These are phyloP conservation scores for Enteromius argenteus DNA, from an alignment of 2,797 vertebrate genomes.

Conservation along the genomic window DNA sequence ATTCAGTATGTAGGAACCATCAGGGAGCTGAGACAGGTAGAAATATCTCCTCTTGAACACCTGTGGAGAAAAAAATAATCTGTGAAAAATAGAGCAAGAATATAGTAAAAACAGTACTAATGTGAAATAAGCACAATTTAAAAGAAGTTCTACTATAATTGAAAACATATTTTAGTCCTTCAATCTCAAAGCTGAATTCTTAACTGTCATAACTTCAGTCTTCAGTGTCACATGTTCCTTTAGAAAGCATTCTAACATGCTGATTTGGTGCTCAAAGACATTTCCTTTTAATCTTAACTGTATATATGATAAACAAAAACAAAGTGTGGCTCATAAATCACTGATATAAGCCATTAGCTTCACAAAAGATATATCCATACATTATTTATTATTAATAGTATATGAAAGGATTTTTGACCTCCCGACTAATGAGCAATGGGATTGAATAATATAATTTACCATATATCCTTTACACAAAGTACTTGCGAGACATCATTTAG, in stretches of 20 bases:
- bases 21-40: conserved; percentile 95
- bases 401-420: not conserved
- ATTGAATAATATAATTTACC: not conserved
- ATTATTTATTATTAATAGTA: not conserved
- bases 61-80: conserved; percentile 70
- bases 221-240: not conserved
- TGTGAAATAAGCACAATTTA: not conserved
- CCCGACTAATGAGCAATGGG: not conserved
- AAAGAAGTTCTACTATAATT: not conserved
- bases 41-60: conserved; percentile 97
- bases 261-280: not conserved
- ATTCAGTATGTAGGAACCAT: conserved; percentile 97
- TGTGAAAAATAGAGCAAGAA: not conserved
- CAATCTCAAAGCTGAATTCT: not conserved
- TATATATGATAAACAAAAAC: not conserved
- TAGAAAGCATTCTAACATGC: not conserved
- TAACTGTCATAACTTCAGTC: no score
- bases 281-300: not conserved
- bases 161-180: not conserved
- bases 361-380: not conserved
- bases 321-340: not conserved
- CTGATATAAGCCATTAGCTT: not conserved
- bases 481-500: not conserved
- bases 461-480: not conserved
- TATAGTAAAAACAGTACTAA: not conserved